Percentiles rank a stretch among this genome's conserved stretches.
These are phyloP conservation scores for Parasteatoda tepidariorum DNA, from an alignment of 1,140 invertebrate species.

Conservation along the genomic window DNA sequence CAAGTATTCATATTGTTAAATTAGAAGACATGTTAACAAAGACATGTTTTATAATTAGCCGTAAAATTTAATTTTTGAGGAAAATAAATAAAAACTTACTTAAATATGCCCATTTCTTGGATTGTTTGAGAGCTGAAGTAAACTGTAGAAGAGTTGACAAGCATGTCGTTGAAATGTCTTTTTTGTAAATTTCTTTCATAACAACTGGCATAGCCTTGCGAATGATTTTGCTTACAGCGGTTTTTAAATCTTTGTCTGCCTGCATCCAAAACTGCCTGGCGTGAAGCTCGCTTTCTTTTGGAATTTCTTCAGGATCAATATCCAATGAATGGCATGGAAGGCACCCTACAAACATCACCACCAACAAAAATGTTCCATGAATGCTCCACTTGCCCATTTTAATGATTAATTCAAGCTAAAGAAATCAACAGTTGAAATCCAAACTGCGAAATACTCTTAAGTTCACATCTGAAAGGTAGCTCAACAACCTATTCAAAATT, in stretches of 20 bases:
- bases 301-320: background rate
- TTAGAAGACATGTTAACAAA: too few species aligned
- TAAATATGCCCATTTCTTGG: slow-evolving; percentile 27
- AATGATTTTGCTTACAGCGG: slow-evolving; percentile 17
- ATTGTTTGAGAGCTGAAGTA: slow-evolving; percentile 9
- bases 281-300: background rate
- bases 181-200: slow-evolving; percentile 48
- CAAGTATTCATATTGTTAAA: too few species aligned
- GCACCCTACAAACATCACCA: too few species aligned
- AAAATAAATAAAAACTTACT: slow-evolving; percentile 31
- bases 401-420: too few species aligned
- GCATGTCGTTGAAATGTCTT: slow-evolving; percentile 20
- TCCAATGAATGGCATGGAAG: too few species aligned
- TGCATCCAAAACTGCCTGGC: background rate
- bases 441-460: too few species aligned
- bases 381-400: background rate
- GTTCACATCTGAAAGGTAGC: too few species aligned
- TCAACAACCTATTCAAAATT: too few species aligned
- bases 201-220: slow-evolving; percentile 3
- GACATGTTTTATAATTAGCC: too few species aligned
- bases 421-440: too few species aligned
- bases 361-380: background rate
- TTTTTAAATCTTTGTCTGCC: slow-evolving; percentile 2
- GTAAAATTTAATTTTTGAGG: too few species aligned
- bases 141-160: background rate